Evolutionary conservation across 1,140 invertebrate species (phyloP).

Genomic region (Coenobita brevimanus): DNA sequence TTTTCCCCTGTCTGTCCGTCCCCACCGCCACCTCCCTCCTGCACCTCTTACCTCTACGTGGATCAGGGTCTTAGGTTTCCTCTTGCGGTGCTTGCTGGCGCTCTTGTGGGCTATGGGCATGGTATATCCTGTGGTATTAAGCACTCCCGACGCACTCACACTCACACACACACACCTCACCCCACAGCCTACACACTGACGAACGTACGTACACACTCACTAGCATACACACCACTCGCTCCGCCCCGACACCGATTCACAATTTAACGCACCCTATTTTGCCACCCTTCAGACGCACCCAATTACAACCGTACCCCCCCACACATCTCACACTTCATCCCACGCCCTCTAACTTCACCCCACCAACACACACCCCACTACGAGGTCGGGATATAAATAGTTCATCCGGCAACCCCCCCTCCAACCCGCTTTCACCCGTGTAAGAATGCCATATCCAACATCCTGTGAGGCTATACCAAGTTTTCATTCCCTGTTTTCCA

Average conservation of each 20-base stretch:
- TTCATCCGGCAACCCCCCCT: slow-evolving; percentile 21
- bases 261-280: neutral
- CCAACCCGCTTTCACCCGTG: slow-evolving; percentile 49
- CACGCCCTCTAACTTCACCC: too few relatives aligned
- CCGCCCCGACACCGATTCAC: neutral
- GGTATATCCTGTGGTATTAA: slow-evolving; percentile 13
- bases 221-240: slow-evolving; percentile 26
- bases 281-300: neutral
- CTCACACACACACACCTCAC: slow-evolving; percentile 55
- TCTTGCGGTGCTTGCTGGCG: slow-evolving; percentile 50
- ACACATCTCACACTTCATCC: neutral
- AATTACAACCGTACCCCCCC: neutral
- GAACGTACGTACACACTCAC: slow-evolving; percentile 52
- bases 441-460: slow-evolving; percentile 55
- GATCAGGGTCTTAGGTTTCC: slow-evolving; percentile 63
- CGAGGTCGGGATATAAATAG: neutral
- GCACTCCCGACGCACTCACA: slow-evolving; percentile 26
- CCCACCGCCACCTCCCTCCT: neutral
- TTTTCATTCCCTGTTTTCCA: neutral
- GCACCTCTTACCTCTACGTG: slow-evolving; percentile 54
- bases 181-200: slow-evolving; percentile 50
- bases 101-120: slow-evolving; percentile 62
- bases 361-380: neutral
- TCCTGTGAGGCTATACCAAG: slow-evolving; percentile 15
- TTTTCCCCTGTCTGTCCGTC: neutral